Evolutionary conservation across 2,888 invertebrate species (phyloP), one percentile per base, ranked within the genome.

Genomic region (Odontocolon sp.): DNA sequence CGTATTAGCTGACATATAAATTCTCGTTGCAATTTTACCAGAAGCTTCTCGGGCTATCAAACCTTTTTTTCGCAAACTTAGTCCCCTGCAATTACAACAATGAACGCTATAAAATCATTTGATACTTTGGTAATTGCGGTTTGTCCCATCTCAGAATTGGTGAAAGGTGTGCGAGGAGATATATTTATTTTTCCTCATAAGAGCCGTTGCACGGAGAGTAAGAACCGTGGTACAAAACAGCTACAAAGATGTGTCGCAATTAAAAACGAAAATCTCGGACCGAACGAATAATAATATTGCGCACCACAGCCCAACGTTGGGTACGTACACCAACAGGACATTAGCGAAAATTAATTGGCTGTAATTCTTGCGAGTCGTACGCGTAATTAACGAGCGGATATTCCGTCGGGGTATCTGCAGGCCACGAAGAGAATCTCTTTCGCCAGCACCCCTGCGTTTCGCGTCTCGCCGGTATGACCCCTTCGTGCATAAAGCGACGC

Each of bases 1-100:
- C n/a, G n/a, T n/a, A 88, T 88, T 87, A 88, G 86, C 83, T 69
- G 79, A 80, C 81, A 83, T 84, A 85, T 87, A 87, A 88, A 88
- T 88, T 88, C 75, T 73, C 18, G 16, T 33, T 33, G 33, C 33
- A 52, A 52, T 54, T 50, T 54, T 33, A 33, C 54, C 14, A 11
- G 31, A 63, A 21, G 18, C 50, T 14, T 26, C 36, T 45, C 38
- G 40, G 23, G 57, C 26, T 50, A 28, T 2, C 23, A 26, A 11
- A 18, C 36, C 2, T 36, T 64, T 50, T 26, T 6, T n/a, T 16
- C 31, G 0, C 9, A 18, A 3, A 18, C 54, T 42, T 21, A 5
- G 23, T 23, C 45, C 21, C 21, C 2, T 23, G 36, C 45, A 68
- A 68, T 45, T 61, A 68, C 23, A 31, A 33, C 31, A 28, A 67